A percentile compares a stretch with the other conserved stretches of the same genome.
These are phyloP conservation scores for Platalea minor DNA, from an alignment of 2,797 vertebrate genomes.

Conservation along the genomic window DNA sequence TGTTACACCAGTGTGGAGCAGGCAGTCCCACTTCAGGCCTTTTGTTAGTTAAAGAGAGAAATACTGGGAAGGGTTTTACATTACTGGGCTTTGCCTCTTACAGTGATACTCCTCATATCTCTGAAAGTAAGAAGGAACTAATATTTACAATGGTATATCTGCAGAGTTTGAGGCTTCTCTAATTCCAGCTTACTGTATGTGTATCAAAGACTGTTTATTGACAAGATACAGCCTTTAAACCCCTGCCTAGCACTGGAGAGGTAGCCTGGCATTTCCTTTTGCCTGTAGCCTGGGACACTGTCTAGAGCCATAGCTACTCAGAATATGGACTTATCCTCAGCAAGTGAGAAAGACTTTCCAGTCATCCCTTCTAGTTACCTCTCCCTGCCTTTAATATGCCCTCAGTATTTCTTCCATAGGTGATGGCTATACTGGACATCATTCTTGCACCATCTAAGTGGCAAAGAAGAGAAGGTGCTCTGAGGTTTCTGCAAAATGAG, in stretches of 20 bases:
- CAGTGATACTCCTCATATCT: neutral
- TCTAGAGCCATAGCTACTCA: neutral
- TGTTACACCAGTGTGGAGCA: neutral
- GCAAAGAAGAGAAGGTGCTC: neutral
- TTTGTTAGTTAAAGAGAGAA: neutral
- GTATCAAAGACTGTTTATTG: neutral
- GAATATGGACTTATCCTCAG: neutral
- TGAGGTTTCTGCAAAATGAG: neutral
- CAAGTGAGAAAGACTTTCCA: neutral
- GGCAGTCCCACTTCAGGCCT: neutral
- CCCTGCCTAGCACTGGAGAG: neutral
- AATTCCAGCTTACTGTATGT: neutral
- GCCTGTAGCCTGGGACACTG: neutral
- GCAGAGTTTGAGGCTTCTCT: neutral
- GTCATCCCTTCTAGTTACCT: neutral
- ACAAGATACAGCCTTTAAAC: neutral
- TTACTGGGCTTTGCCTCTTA: neutral
- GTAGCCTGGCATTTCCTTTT: neutral
- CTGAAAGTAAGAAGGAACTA: neutral
- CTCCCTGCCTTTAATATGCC: neutral
- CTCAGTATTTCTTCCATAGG: neutral
- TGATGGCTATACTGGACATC: neutral
- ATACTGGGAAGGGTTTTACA: neutral
- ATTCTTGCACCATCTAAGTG: neutral
- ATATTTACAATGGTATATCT: neutral